Conservation (phyloP, 2,797 vertebrate species). For the Amblyopsis hoosieri region DNA sequence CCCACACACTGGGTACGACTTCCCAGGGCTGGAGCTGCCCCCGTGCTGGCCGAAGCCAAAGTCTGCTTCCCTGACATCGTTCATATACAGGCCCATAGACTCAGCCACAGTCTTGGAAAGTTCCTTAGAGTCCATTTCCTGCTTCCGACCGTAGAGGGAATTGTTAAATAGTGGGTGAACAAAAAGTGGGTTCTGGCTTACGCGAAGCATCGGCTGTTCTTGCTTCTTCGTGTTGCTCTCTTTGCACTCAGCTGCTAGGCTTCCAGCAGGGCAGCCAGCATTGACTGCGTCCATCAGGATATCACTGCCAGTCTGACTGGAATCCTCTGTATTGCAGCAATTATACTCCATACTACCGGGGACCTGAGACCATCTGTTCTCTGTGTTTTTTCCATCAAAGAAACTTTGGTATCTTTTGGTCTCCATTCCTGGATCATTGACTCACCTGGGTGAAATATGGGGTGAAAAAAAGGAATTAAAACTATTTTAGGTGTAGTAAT, state of each 20-base stretch:
- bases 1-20: slow-evolving; percentile 86
- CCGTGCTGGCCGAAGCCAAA: slow-evolving; percentile 88
- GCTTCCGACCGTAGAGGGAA: slow-evolving; percentile 81
- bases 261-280: slow-evolving; percentile 80
- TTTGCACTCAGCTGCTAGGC: slow-evolving; percentile 67
- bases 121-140: slow-evolving; percentile 94
- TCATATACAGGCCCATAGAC: slow-evolving; percentile 99
- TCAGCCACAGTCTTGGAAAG: slow-evolving; percentile 96
- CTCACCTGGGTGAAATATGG: slow-evolving; percentile 62
- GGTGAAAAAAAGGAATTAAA: slow-evolving; percentile 21
- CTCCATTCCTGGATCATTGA: slow-evolving; percentile 91
- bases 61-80: slow-evolving; percentile 91
- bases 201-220: slow-evolving; percentile 82
- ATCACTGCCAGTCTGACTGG: slow-evolving; percentile 79
- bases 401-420: slow-evolving; percentile 97
- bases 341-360: slow-evolving; percentile 82
- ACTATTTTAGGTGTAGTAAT: too few relatives aligned
- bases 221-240: slow-evolving; percentile 85
- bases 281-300: slow-evolving; percentile 92
- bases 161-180: slow-evolving; percentile 84
- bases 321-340: slow-evolving; percentile 80
- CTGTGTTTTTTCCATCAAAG: slow-evolving; percentile 90
- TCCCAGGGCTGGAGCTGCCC: slow-evolving; percentile 81
- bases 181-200: slow-evolving; percentile 82
- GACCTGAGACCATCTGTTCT: slow-evolving; percentile 91